phyloP scores from a whole-genome alignment of 2,797 vertebrate genomes.

The Brotula barbata region DNA sequence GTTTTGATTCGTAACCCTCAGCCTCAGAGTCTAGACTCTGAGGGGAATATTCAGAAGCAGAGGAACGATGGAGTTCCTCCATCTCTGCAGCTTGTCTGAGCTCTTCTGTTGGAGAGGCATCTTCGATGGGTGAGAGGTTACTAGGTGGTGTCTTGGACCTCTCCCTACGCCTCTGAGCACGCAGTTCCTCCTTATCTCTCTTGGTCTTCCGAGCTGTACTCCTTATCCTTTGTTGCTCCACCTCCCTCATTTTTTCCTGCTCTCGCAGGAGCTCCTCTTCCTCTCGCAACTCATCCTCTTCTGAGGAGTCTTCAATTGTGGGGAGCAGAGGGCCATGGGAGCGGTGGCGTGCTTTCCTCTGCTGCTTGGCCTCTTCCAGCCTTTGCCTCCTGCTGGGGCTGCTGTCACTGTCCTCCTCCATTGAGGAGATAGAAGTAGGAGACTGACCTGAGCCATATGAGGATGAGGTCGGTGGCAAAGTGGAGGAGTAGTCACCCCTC shows the following conservation, averaged over 20 bases:
- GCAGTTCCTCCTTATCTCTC: constrained; percentile 95
- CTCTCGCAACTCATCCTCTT: constrained; percentile 96
- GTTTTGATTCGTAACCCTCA: constrained; percentile 91
- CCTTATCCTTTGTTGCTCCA: constrained; percentile 96
- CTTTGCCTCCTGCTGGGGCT: constrained; percentile 95
- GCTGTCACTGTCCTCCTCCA: constrained; percentile 98
- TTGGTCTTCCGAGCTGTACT: constrained; percentile 96
- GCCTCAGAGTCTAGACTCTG: constrained; percentile 94
- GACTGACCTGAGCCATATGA: constrained; percentile 97
- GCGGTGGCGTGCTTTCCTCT: constrained; percentile 96
- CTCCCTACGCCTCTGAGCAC: constrained; percentile 96
- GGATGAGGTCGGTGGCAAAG: constrained; percentile 92
- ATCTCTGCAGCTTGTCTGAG: constrained; percentile 97
- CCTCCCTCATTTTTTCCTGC: constrained; percentile 99
- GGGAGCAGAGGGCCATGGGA: constrained; percentile 95
- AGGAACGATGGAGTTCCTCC: constrained; percentile 98
- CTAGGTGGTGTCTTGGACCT: constrained; percentile 98
- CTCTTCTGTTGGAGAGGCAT: constrained; percentile 97
- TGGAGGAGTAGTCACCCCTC: constrained; percentile 94
- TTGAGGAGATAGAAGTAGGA: constrained; percentile 95
- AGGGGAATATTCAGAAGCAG: constrained; percentile 97
- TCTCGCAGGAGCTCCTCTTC: constrained; percentile 97
- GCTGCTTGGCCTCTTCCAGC: constrained; percentile 96
- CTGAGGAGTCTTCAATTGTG: constrained; percentile 98
- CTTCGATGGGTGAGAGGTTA: constrained; percentile 98